Percentiles rank a stretch among this genome's conserved stretches.
phyloP scores from a whole-genome alignment of 2,113 vertebrate species.

The Lutjanus erythropterus region DNA sequence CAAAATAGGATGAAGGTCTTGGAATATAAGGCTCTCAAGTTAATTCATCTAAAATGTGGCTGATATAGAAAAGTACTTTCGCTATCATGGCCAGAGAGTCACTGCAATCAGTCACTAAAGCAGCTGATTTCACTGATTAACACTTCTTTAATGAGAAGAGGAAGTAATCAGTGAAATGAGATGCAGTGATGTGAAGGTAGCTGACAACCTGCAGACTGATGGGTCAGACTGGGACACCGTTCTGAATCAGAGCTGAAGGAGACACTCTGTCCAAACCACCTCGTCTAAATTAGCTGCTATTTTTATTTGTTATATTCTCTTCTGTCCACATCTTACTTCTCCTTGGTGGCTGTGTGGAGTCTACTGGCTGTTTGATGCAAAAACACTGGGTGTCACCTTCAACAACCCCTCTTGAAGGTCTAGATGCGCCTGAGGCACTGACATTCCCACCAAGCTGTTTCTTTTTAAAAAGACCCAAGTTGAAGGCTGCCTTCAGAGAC shows the following conservation, averaged over 20 bases:
- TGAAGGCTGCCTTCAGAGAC: not conserved
- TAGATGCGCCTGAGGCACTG: not conserved
- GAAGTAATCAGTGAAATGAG: constrained; percentile 41
- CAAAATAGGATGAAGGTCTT: not conserved
- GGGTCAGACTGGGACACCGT: not conserved
- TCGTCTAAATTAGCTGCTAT: not conserved
- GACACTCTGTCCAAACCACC: not conserved
- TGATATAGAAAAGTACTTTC: constrained; percentile 13
- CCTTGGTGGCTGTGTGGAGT: too few species aligned
- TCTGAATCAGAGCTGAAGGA: not conserved
- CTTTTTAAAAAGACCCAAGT: not conserved
- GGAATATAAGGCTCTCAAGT: not conserved
- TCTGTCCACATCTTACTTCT: too few species aligned
- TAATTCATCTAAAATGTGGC: not conserved
- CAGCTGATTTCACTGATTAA: constrained; percentile 45
- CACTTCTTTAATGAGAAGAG: constrained; percentile 17
- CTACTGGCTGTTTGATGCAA: not conserved
- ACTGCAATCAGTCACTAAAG: constrained; percentile 28
- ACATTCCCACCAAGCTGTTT: not conserved
- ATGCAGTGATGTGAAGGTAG: constrained; percentile 1
- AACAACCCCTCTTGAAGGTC: not conserved
- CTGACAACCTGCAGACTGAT: not conserved
- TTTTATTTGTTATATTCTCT: not conserved
- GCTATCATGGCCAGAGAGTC: not conserved
- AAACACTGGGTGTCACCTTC: not conserved